These are phyloP conservation scores for Gymnoscelis rufifasciata DNA, from an alignment of 2,888 invertebrate genomes.

Conservation along the genomic window DNA sequence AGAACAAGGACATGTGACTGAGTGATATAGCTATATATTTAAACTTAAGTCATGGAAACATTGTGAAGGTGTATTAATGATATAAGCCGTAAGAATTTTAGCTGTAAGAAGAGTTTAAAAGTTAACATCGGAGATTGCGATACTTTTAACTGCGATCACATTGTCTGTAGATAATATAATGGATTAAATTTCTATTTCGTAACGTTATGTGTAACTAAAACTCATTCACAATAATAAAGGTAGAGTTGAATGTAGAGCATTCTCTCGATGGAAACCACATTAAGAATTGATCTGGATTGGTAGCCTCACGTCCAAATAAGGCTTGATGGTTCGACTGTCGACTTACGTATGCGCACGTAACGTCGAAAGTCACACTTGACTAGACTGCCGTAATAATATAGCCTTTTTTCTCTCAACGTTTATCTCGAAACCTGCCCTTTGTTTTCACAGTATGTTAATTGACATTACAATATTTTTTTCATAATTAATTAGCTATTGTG, in stretches of 20 bases:
- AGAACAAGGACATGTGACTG: too few relatives aligned
- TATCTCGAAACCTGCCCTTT: neutral
- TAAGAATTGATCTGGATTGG: constrained; percentile 4
- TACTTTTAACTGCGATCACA: too few relatives aligned
- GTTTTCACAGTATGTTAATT: neutral
- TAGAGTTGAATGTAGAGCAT: neutral
- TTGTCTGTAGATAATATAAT: too few relatives aligned
- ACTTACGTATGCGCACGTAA: constrained; percentile 1
- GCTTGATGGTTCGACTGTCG: neutral
- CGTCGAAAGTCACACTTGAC: constrained; percentile 1
- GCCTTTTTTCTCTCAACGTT: neutral
- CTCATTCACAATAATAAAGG: too few relatives aligned
- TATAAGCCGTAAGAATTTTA: too few relatives aligned
- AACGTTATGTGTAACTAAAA: too few relatives aligned
- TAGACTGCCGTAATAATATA: neutral
- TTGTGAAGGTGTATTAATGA: too few relatives aligned
- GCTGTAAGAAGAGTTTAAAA: too few relatives aligned
- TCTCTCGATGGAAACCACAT: neutral
- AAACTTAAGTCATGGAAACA: too few relatives aligned
- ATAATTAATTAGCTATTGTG: too few relatives aligned
- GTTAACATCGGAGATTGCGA: too few relatives aligned
- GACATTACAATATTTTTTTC: neutral
- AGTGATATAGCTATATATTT: too few relatives aligned
- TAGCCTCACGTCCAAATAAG: constrained; percentile 3
- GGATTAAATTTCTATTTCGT: neutral